Base-by-base conservation (phyloP, 1,140 invertebrate species). In the Cydia fagiglandana region DNA sequence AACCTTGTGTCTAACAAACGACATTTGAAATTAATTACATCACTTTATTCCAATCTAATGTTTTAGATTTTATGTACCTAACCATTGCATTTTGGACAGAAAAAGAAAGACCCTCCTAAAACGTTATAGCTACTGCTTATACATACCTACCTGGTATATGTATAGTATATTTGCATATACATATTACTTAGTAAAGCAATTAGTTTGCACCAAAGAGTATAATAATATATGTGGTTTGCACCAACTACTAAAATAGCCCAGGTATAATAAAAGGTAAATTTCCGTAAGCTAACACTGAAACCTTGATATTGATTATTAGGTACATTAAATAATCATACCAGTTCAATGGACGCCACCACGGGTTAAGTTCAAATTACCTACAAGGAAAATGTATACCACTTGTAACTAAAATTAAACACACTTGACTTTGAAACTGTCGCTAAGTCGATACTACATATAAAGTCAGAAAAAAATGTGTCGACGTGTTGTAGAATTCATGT, bases 1-100 rank as follows among this genome's bases (percentile, higher is more conserved):
- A 82, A 76, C 86, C 86, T 87, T 86, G 85, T 73, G 68, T 70
- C 56, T 34, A 70, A 45, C 12, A 24, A n/a, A n/a, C 24, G 28
- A 68, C 64, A 30, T 34, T 38, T 38, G 30, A 17, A 70, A 70
- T 70, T 38, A 41, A 70, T 70, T 70, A 38, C 28, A 38, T 70
- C 10, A 13, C 5, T 70, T 12, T 10, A 1, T 56, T 56, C 53
- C n/a, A 56, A 50, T 50, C 15, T 4, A 47, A 47, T 47, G 12
- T 47, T 47, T 6, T 56, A 17, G 6, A 17, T 56, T 56, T 56
- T 2, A 56, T 17, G 12, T 24, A 24, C 50, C 13, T 53, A 53
- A 53, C 50, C n/a, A 56, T 17, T 56, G 53, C 6, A 5, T 17
- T 56, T 56, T 47, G 45, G 45, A 15, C 45, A 47, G 13, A 15